Evolutionary conservation across 2,888 invertebrate species (phyloP), one percentile per base, ranked within the genome.

Genomic region (Tineola bisselliella): DNA sequence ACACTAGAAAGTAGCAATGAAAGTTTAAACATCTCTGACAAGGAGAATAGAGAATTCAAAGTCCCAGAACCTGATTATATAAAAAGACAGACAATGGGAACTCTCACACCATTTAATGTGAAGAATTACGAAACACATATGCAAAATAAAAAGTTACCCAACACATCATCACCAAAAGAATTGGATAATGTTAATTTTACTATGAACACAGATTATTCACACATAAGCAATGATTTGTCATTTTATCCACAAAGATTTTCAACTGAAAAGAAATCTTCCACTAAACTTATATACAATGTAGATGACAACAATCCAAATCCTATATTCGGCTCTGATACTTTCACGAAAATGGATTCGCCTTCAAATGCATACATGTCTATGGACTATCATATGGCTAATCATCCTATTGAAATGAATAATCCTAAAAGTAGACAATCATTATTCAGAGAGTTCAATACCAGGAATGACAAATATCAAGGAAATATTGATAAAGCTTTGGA

Each of bases 321-420:
- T 18, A 86, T 81, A 72, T 65, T 82, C 10, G 83, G 81, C 68
- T 82, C 84, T 0, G 88, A 88, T 65, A 89, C 89, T 0, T 89
- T 79, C 63, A 86, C 87, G 6, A 89, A 89, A 69, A 66, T 64
- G 6, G 88, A 88, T 44, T 87, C 87, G 0, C 86, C 86, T 0
- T 73, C 74, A 57, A 59, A 64, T 61, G 62, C 62, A 11, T 57
- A 57, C 15, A 58, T 56, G 15, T 31, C 74, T n/a, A 63, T 73
- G 13, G 79, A 84, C 11, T 66, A 63, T 13, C 66, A 71, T 62
- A 63, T 17, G 57, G 60, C 56, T 18, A 61, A 61, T 8, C 31
- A 44, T n/a, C 44, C 2, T 10, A 25, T 25, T 6, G 58, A 13
- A 3, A 12, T 57, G 4, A 44, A 30, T 8, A 44, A 58, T 44